A percentile compares a stretch with the other conserved stretches of the same genome.
These are phyloP conservation scores for Synaphobranchus kaupii DNA, from an alignment of 2,797 vertebrate species.

Conservation along the genomic window DNA sequence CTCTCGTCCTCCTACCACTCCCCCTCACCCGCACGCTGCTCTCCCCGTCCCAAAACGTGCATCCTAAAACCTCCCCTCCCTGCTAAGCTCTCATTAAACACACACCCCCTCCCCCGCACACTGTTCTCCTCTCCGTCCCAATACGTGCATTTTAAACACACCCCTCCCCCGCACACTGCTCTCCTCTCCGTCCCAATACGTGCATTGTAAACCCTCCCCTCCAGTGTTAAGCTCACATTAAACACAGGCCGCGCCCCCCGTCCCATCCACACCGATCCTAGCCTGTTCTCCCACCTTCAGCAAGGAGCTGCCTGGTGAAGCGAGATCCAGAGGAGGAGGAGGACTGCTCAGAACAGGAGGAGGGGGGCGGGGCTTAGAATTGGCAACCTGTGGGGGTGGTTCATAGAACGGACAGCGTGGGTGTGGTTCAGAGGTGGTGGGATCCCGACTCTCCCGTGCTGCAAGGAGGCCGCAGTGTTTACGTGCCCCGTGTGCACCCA, in stretches of 20 bases:
- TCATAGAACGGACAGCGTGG: neutral
- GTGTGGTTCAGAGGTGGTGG: slow-evolving; percentile 40
- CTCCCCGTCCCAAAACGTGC: slow-evolving; percentile 59
- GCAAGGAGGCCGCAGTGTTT: slow-evolving; percentile 72
- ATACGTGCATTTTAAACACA: slow-evolving; percentile 39
- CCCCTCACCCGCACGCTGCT: slow-evolving; percentile 50
- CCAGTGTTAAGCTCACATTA: neutral
- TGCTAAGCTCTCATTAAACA: neutral
- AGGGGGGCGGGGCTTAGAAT: slow-evolving; percentile 22
- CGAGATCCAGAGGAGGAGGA: too few relatives aligned
- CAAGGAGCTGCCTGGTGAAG: slow-evolving; percentile 30
- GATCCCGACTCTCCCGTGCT: slow-evolving; percentile 71
- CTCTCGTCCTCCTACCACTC: neutral
- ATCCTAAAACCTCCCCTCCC: slow-evolving; percentile 25
- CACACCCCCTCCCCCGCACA: neutral
- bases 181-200: slow-evolving; percentile 60
- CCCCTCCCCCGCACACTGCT: slow-evolving; percentile 54
- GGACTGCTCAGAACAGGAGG: neutral
- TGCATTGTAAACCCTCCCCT: slow-evolving; percentile 35
- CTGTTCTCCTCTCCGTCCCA: slow-evolving; percentile 65
- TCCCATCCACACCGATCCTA: neutral
- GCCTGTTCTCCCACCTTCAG: slow-evolving; percentile 33
- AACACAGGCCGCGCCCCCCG: neutral
- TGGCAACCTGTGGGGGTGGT: neutral
- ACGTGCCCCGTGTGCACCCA: slow-evolving; percentile 64